These are phyloP conservation scores for Hemiprocne comata DNA, from an alignment of 2,113 vertebrate species.

Conservation along the genomic window DNA sequence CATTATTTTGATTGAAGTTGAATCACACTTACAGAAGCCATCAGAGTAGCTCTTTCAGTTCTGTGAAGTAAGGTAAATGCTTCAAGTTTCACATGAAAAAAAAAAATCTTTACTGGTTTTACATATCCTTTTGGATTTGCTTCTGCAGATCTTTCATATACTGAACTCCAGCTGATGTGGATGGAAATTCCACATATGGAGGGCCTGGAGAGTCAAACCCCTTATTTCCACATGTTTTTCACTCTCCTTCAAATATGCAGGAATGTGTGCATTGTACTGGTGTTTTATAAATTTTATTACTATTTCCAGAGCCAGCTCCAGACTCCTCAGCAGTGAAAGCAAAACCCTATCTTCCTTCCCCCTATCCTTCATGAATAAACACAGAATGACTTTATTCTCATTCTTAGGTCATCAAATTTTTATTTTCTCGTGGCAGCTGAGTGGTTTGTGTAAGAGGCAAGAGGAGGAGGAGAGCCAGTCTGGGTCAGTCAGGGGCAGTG, in stretches of 20 bases:
- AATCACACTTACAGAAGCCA: conserved; percentile 53
- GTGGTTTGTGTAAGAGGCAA: neutral
- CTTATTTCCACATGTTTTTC: conserved; percentile 3
- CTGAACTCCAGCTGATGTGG: conserved; percentile 8
- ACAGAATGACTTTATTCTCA: neutral
- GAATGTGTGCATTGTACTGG: conserved; percentile 13
- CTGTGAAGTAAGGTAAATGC: conserved; percentile 43
- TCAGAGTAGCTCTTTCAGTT: neutral
- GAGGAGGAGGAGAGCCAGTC: neutral
- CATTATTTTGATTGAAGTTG: conserved; percentile 57
- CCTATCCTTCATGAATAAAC: neutral
- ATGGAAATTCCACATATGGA: conserved; percentile 42
- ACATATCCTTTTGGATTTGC: conserved; percentile 1
- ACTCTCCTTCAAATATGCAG: conserved; percentile 29
- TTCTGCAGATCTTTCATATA: neutral
- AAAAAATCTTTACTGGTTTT: conserved; percentile 1
- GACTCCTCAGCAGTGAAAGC: neutral
- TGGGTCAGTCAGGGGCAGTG: neutral
- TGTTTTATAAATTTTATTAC: conserved; percentile 5
- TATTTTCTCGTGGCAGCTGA: neutral
- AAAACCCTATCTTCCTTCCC: neutral
- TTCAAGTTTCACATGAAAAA: conserved; percentile 58
- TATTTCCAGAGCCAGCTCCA: conserved; percentile 27
- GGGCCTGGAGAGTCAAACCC: neutral
- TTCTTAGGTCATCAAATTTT: conserved; percentile 6